A percentile compares a stretch with the other conserved stretches of the same genome.
Evolutionary conservation across 2,113 vertebrate species (phyloP).

Genomic region (Merops nubicus): DNA sequence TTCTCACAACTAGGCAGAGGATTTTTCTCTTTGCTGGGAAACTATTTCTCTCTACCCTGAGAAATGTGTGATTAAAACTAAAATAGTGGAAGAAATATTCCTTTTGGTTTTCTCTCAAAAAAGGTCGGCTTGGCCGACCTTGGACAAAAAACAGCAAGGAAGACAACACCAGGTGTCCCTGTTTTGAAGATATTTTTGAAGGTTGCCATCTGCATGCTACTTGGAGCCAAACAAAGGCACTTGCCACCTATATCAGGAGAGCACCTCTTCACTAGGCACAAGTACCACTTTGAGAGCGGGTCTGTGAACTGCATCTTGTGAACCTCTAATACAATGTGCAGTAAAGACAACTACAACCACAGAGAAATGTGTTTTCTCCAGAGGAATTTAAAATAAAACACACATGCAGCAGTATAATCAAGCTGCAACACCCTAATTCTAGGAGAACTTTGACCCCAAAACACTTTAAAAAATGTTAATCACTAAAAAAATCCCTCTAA

Average conservation of each 20-base stretch:
- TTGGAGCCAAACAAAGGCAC: not conserved
- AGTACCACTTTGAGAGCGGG: not conserved
- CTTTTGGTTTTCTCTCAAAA: no score
- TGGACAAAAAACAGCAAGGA: no score
- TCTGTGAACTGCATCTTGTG: not conserved
- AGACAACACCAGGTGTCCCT: no score
- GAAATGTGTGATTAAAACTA: no score
- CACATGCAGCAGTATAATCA: not conserved
- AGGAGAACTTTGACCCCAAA: not conserved
- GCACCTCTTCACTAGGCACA: not conserved
- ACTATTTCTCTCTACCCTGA: no score
- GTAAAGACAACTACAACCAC: not conserved
- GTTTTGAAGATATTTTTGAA: no score
- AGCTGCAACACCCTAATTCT: not conserved
- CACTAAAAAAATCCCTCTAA: not conserved
- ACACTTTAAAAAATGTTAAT: not conserved
- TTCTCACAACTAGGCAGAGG: no score
- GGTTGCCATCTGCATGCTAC: rapidly evolving
- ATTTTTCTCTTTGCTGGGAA: no score
- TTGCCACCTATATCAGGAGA: not conserved
- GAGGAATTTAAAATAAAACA: not conserved
- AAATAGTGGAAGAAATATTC: no score
- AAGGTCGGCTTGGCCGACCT: no score
- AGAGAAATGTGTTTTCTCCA: not conserved
- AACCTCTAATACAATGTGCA: not conserved